Percentiles rank a stretch among this genome's conserved stretches.
Conservation (phyloP, 2,113 vertebrate genomes). For the Siniperca chuatsi region DNA sequence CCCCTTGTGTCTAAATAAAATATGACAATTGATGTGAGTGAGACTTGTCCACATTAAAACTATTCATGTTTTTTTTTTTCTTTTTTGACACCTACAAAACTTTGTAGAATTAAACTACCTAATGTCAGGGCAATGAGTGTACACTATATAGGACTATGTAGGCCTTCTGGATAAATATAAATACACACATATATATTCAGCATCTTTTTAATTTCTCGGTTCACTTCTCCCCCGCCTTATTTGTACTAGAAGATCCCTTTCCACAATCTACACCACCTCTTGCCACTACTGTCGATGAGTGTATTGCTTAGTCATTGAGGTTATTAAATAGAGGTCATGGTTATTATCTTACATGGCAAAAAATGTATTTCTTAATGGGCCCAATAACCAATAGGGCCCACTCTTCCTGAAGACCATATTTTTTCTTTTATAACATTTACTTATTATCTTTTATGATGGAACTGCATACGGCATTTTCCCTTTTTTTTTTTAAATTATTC, state of each 20-base stretch:
- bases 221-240: no score
- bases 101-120: not conserved
- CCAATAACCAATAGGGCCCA: not conserved
- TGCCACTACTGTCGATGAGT: not conserved
- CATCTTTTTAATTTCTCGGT: not conserved
- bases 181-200: not conserved
- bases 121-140: not conserved
- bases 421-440: not conserved
- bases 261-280: not conserved
- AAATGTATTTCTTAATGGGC: not conserved
- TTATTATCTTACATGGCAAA: not conserved
- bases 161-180: not conserved
- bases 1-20: conserved; percentile 29
- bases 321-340: no score
- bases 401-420: not conserved
- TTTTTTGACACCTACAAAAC: not conserved
- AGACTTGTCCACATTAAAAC: not conserved
- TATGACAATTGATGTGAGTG: not conserved
- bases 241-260: not conserved
- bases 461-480: not conserved
- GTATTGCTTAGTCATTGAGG: not conserved
- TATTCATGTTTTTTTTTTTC: not conserved
- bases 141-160: not conserved
- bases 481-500: not conserved
- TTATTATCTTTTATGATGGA: not conserved